phyloP scores from a whole-genome alignment of 1,140 invertebrate genomes.

The Drosophila sp. region DNA sequence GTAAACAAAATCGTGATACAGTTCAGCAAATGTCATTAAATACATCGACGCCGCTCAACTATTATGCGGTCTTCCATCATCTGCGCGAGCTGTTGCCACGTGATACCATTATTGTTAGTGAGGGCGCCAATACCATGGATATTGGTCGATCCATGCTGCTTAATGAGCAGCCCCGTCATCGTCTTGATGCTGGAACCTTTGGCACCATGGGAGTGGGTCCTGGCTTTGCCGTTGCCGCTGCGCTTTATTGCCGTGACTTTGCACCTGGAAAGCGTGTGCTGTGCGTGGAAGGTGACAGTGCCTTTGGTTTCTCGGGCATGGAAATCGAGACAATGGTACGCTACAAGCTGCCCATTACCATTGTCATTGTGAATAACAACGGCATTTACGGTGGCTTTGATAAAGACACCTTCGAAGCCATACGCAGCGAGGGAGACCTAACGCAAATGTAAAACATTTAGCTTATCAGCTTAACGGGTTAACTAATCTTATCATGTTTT shows the following conservation, averaged over 20 bases:
- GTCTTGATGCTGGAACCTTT: constrained; percentile 96
- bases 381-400: constrained; percentile 96
- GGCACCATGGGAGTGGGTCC: constrained; percentile 98
- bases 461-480: constrained; percentile 44
- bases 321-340: constrained; percentile 98
- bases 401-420: constrained; percentile 89
- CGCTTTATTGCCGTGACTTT: constrained; percentile 93
- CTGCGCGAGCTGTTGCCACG: constrained; percentile 90
- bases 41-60: constrained; percentile 93
- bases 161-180: constrained; percentile 92
- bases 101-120: constrained; percentile 97
- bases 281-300: constrained; percentile 96
- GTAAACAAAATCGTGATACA: constrained; percentile 87
- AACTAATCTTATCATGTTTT: constrained; percentile 58
- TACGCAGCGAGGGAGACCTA: constrained; percentile 89
- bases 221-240: constrained; percentile 96
- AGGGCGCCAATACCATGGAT: constrained; percentile 99
- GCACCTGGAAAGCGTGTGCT: constrained; percentile 92
- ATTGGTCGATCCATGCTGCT: constrained; percentile 95
- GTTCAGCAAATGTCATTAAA: constrained; percentile 87
- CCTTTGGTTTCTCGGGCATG: constrained; percentile 99
- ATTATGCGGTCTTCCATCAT: constrained; percentile 95
- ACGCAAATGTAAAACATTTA: constrained; percentile 86
- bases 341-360: constrained; percentile 95
- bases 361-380: constrained; percentile 98